These are phyloP conservation scores for Micromesistius poutassou DNA, from an alignment of 2,797 vertebrate species.

Conservation along the genomic window DNA sequence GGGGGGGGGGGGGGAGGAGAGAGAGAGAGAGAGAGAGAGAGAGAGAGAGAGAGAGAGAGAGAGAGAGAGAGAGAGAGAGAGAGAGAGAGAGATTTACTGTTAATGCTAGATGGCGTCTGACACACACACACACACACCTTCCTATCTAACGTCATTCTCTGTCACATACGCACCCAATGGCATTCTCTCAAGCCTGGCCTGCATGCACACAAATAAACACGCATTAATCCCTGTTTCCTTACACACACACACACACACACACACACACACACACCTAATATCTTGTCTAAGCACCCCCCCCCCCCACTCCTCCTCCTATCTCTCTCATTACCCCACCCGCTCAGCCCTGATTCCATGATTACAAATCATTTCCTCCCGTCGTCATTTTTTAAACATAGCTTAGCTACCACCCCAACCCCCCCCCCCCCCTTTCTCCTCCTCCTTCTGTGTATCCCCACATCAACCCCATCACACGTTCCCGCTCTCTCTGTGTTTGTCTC, in stretches of 20 bases:
- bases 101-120: slow-evolving; percentile 43
- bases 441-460: slow-evolving; percentile 28
- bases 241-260: background rate
- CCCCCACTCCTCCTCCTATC: slow-evolving; percentile 14
- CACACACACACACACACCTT: slow-evolving; percentile 31
- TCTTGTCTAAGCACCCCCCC: slow-evolving; percentile 34
- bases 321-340: slow-evolving; percentile 20
- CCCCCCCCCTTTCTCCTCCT: slow-evolving; percentile 16
- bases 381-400: slow-evolving; percentile 71
- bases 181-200: background rate
- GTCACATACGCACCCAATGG: slow-evolving; percentile 12
- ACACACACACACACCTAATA: slow-evolving; percentile 4
- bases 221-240: background rate
- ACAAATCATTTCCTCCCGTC: slow-evolving; percentile 64
- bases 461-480: slow-evolving; percentile 35
- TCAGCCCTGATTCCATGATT: slow-evolving; percentile 61
- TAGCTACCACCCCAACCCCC: slow-evolving; percentile 36
- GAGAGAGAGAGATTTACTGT: slow-evolving; percentile 58
- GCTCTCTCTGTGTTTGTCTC: slow-evolving; percentile 20
- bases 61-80: slow-evolving; percentile 23
- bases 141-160: slow-evolving; percentile 30
- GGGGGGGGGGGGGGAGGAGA: slow-evolving; percentile 66
- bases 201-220: slow-evolving; percentile 9
- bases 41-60: too few species aligned
- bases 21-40: slow-evolving; percentile 8